Evolutionary conservation across 1,140 invertebrate genomes (phyloP).

Genomic region (Bombus pyrosoma): DNA sequence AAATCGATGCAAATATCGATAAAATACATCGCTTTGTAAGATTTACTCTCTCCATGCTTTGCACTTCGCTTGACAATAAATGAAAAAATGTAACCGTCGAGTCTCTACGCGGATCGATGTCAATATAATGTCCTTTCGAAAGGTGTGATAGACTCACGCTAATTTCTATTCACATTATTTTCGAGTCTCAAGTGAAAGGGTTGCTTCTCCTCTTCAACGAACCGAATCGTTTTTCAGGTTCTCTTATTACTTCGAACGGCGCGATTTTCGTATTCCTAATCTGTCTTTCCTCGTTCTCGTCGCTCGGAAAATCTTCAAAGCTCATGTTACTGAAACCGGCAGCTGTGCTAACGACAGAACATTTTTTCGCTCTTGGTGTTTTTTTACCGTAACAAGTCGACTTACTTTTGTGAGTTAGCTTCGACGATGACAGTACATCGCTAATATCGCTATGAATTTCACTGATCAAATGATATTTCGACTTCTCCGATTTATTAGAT

Average conservation of each 20-base stretch:
- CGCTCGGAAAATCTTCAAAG: slow-evolving; percentile 90
- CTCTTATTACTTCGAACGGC: slow-evolving; percentile 87
- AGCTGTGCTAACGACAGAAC: slow-evolving; percentile 48
- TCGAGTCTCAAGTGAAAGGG: slow-evolving; percentile 84
- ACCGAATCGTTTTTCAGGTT: slow-evolving; percentile 85
- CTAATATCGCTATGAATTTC: slow-evolving; percentile 74
- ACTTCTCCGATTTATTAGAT: slow-evolving; percentile 77
- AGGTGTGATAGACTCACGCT: background rate
- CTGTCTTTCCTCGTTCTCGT: slow-evolving; percentile 83
- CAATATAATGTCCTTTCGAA: background rate
- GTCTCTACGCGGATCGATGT: too few species aligned
- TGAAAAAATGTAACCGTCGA: background rate
- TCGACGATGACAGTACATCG: slow-evolving; percentile 72
- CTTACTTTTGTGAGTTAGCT: slow-evolving; percentile 71
- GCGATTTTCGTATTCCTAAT: slow-evolving; percentile 74
- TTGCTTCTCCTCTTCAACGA: slow-evolving; percentile 87
- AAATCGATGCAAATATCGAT: background rate
- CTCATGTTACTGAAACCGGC: slow-evolving; percentile 90
- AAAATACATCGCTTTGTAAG: background rate
- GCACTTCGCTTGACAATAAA: background rate
- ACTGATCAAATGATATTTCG: slow-evolving; percentile 84
- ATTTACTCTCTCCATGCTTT: background rate
- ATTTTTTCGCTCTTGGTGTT: slow-evolving; percentile 73
- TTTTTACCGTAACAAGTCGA: slow-evolving; percentile 68
- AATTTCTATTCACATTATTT: background rate